Base-by-base conservation (phyloP, 2,888 invertebrate species). In the Uloborus plumipes region DNA sequence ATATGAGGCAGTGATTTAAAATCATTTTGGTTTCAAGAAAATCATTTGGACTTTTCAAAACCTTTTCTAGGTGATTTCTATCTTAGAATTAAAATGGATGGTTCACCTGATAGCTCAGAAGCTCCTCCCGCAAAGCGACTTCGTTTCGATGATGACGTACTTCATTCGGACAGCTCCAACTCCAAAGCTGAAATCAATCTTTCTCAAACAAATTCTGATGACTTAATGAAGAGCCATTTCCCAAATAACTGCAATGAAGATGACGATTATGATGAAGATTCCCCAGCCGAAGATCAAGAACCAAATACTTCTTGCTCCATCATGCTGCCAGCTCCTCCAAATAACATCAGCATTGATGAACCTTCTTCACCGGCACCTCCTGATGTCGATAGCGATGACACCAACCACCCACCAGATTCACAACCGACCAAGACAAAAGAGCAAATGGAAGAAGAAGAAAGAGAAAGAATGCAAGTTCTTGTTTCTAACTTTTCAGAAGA, bases 401-500 rank as follows among this genome's bases (percentile, higher is more conserved):
- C 65, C 0, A 77, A 55, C 20, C 64, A 26, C n/a, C 77, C 62
- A 2, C 65, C 55, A 15, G 77, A 74, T 55, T 55, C 71, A 13
- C 84, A 81, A 51, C 73, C 82, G 51, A 49, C 66, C 91, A 72
- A 88, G 89, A 93, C 92, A 87, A 94, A 94, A 89, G 94, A 93
- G 84, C 96, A 96, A 89, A 88, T 96, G 14, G 96, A 98, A 89
- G 96, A 97, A 88, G 97, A 98, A 88, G 97, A 98, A 88, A 90
- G 97, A 84, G 96, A 97, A 88, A 96, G 95, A 89, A 97, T 98
- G 97, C 97, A 97, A 90, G 97, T 99, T 51, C 90, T 99, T 70
- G 98, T 99, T 0, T 99, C 99, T 0, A 99, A 99, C 89, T 99
- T 99, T 87, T 97, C 98, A 0, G 98, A 98, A 89, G 98, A 98